Evolutionary conservation across 2,888 invertebrate genomes (phyloP), one percentile per base, ranked within the genome.

Genomic region (Phymatocera aterrima): DNA sequence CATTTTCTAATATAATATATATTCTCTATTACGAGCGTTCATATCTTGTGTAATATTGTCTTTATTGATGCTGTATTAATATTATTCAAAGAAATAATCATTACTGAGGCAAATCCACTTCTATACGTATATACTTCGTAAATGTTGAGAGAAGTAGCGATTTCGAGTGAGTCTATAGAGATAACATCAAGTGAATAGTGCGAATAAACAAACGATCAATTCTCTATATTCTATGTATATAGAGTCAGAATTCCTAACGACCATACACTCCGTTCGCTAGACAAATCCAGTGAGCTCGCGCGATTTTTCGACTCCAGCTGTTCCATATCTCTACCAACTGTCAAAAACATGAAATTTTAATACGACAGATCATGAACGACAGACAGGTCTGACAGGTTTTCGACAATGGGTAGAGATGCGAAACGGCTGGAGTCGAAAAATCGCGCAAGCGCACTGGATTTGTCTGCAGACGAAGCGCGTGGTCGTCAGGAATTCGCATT

Each of bases 151-250:
- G 21, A 8, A 21, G 8, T 3, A 21, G 51, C 21, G n/a, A n/a
- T n/a, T n/a, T 51, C 51, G 1, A 21, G n/a, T n/a, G 21, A 51
- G 18, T 18, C 21, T 21, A 51, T 18, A 51, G 21, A 51, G 21
- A 15, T 21, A 18, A 18, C 21, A 21, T 18, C 18, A 21, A 28
- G 57, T 28, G 57, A 28, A 57, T 57, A 57, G 57, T 28, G 15
- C 57, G 57, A 57, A 28, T 57, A 28, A 57, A 57, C 28, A 57
- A 57, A 28, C 57, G 57, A 57, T 57, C 57, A 10, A 57, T 57
- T 57, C 57, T n/a, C n/a, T n/a, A n/a, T n/a, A n/a, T n/a, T n/a
- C n/a, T n/a, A n/a, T n/a, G n/a, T n/a, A n/a, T n/a, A n/a, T n/a
- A n/a, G n/a, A n/a, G n/a, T n/a, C n/a, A n/a, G n/a, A n/a, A n/a